phyloP scores from a whole-genome alignment of 2,113 vertebrate genomes.

The Eublepharis macularius region DNA sequence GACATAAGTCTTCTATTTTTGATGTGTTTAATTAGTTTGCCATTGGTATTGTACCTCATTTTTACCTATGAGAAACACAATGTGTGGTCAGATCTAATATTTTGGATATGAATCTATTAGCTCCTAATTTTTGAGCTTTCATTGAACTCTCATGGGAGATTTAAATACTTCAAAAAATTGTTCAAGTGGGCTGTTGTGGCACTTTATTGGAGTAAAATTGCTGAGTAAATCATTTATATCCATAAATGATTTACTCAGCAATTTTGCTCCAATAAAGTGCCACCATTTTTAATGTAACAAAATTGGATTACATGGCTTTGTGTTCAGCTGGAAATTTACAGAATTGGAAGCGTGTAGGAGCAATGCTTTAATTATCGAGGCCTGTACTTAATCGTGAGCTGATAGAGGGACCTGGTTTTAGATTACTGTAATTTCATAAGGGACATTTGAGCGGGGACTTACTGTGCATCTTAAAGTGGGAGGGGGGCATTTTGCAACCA shows the following conservation, averaged over 20 bases:
- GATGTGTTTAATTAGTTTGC: conserved; percentile 69
- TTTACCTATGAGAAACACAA: conserved; percentile 68
- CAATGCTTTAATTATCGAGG: conserved; percentile 56
- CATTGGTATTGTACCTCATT: conserved; percentile 70
- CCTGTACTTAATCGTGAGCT: not conserved
- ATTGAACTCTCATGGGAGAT: conserved; percentile 51
- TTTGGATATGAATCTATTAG: conserved; percentile 65
- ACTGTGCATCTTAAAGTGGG: not conserved
- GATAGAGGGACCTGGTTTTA: conserved; percentile 8
- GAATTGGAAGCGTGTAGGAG: conserved; percentile 46
- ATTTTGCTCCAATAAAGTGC: conserved; percentile 65
- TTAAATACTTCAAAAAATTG: conserved; percentile 56
- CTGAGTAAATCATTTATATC: no score
- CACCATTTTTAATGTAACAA: conserved; percentile 67
- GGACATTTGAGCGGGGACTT: not conserved
- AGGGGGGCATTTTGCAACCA: not conserved
- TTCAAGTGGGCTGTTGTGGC: conserved; percentile 50
- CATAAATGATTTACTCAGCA: conserved; percentile 60
- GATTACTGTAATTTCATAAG: not conserved
- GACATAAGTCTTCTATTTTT: conserved; percentile 56
- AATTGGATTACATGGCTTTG: conserved; percentile 41
- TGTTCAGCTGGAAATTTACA: conserved; percentile 64
- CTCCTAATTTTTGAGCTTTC: conserved; percentile 60
- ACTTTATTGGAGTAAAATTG: no score
- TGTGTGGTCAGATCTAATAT: conserved; percentile 71